Percentiles rank a stretch among this genome's conserved stretches.
Evolutionary conservation across 2,888 invertebrate species (phyloP).

Genomic region (Kryphioiulus occultus): DNA sequence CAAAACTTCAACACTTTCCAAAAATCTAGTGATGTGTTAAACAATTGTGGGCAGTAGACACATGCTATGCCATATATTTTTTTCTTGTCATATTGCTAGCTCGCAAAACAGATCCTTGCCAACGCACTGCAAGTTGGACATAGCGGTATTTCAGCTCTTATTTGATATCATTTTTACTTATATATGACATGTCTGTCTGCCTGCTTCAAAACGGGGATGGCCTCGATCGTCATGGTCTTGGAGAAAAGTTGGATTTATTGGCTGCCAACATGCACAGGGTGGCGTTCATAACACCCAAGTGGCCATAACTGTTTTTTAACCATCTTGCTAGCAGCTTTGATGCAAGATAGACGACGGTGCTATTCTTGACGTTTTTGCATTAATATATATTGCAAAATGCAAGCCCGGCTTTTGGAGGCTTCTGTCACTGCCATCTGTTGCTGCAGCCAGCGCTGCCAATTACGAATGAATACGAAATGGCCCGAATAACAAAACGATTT

Average conservation of each 20-base stretch:
- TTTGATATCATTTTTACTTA: neutral
- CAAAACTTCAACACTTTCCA: too few species aligned
- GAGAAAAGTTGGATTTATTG: neutral
- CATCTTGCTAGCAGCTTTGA: neutral
- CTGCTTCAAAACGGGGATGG: neutral
- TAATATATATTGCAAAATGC: neutral
- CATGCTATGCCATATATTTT: neutral
- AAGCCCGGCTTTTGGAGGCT: neutral
- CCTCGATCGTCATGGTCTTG: neutral
- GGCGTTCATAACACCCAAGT: neutral
- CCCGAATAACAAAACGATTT: neutral
- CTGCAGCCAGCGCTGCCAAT: slow-evolving; percentile 29
- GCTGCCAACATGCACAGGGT: neutral
- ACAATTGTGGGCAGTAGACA: too few species aligned
- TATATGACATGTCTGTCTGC: neutral
- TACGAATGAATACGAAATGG: slow-evolving; percentile 22
- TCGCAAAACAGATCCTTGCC: neutral
- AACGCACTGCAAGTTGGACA: neutral
- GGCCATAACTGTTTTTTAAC: slow-evolving; percentile 3
- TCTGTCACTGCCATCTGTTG: slow-evolving; percentile 13
- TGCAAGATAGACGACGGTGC: neutral
- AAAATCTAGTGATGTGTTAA: too few species aligned
- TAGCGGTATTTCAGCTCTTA: neutral
- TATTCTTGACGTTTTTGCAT: neutral
- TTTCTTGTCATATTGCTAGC: too few species aligned